Evolutionary conservation across 1,140 invertebrate genomes (phyloP), one percentile per base, ranked within the genome.

Genomic region (Micrasema minimum): DNA sequence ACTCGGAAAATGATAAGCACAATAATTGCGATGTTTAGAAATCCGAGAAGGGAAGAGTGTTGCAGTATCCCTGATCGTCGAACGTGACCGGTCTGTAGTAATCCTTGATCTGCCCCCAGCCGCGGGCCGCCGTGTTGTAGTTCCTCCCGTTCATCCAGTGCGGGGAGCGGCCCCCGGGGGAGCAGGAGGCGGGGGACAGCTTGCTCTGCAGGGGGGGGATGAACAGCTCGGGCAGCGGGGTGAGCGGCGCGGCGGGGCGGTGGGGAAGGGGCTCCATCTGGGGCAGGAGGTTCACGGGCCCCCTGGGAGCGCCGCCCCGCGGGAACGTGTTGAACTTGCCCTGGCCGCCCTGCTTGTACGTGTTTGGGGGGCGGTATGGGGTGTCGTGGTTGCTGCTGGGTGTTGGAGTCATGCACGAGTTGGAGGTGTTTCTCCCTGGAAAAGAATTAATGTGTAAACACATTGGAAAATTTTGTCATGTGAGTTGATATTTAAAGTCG

Each of bases 61-160:
- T 74, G 61, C 71, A 73, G 50, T 79, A 79, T 1, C 82, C 81
- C 77, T 78, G 79, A 77, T 80, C 81, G 76, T 88, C 84, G 79
- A 92, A 91, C 38, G 88, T 87, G 20, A 92, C 86, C 0, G 91
- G 91, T 69, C 87, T 84, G 80, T 92, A 92, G 69, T 87, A 87
- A 12, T 87, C 83, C 66, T 86, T 84, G 48, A 85, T 85, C 71
- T 89, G 85, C 14, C 89, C 85, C 93, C 93, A 94, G 5, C 92
- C 92, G 62, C 92, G 86, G n/a, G 92, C 90, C 23, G 91, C 90
- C 1, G 91, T 92, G 74, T 94, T 94, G 79, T 92, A 94, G 74
- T 92, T 93, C 38, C 86, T 85, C 23, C 80, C 83, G 61, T 64
- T 79, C 26, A 31, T 31, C 55, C 83, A 82, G n/a, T 55, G 62